phyloP scores from a whole-genome alignment of 2,113 vertebrate genomes.

The Nyctereutes procyonoides region DNA sequence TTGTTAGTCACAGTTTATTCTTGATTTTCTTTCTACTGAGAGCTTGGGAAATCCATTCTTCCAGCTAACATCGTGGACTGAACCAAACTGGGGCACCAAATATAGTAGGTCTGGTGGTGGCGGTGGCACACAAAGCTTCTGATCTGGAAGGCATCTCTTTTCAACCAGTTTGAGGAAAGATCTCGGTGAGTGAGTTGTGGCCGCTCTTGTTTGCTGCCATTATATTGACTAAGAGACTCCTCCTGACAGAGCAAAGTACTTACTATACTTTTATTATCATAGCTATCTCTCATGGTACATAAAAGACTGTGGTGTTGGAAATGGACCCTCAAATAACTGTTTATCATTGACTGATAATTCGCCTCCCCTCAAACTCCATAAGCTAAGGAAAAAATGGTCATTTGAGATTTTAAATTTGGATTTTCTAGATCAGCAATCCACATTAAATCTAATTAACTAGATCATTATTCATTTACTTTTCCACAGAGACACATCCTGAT shows the following conservation, averaged over 20 bases:
- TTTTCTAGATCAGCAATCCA: not conserved
- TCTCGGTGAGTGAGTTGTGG: not conserved
- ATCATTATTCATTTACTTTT: not conserved
- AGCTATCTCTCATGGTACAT: not conserved
- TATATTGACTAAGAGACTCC: not conserved
- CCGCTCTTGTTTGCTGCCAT: not conserved
- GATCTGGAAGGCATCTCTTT: not conserved
- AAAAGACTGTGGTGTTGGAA: not conserved
- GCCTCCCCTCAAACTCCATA: not conserved
- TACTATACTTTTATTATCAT: not conserved
- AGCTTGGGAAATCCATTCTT: not conserved
- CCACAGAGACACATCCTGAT: not conserved
- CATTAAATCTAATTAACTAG: not conserved
- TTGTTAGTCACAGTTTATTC: not conserved
- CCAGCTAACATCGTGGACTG: not conserved
- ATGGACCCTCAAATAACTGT: not conserved
- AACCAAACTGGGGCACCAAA: not conserved
- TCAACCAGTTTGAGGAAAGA: not conserved
- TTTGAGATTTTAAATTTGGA: not conserved
- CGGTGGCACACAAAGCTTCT: rapidly evolving
- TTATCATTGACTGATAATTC: not conserved
- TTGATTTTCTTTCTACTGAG: not conserved
- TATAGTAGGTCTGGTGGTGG: rapidly evolving
- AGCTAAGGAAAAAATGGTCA: not conserved
- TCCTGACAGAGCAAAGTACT: rapidly evolving